Conservation (phyloP, 2,888 invertebrate genomes). For the Escarpia spicata region DNA sequence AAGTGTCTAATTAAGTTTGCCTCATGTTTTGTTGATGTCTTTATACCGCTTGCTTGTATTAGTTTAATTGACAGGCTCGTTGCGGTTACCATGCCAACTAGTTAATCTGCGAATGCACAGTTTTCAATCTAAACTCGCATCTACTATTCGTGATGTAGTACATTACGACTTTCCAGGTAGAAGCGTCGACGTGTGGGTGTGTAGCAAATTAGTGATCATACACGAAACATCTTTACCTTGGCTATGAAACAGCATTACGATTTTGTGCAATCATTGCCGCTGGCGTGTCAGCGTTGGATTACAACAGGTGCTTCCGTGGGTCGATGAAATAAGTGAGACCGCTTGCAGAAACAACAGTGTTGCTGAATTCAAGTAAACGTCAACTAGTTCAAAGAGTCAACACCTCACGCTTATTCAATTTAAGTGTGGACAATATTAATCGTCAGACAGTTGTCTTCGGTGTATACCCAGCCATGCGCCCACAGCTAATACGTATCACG, state of each 20-base stretch:
- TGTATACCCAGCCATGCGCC: not conserved
- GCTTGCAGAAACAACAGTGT: too few relatives aligned
- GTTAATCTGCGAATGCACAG: not conserved
- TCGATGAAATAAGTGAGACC: too few relatives aligned
- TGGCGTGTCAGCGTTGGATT: not conserved
- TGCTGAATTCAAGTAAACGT: too few relatives aligned
- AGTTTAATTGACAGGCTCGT: not conserved
- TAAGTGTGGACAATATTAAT: not conserved
- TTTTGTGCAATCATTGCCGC: not conserved
- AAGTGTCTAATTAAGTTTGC: slow-evolving; percentile 12
- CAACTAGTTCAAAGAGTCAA: not conserved
- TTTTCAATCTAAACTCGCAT: not conserved
- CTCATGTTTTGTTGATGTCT: not conserved
- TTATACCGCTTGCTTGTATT: not conserved
- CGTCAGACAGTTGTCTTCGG: not conserved
- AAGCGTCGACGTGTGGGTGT: not conserved
- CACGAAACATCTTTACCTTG: not conserved
- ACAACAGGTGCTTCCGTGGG: not conserved
- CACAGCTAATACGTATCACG: not conserved
- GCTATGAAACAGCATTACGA: not conserved
- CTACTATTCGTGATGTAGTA: not conserved
- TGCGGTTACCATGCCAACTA: not conserved
- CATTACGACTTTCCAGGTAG: not conserved
- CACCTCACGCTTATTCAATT: not conserved
- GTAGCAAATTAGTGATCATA: not conserved